Base-by-base conservation (phyloP, 2,888 invertebrate genomes). In the Pristionchus mayeri region DNA sequence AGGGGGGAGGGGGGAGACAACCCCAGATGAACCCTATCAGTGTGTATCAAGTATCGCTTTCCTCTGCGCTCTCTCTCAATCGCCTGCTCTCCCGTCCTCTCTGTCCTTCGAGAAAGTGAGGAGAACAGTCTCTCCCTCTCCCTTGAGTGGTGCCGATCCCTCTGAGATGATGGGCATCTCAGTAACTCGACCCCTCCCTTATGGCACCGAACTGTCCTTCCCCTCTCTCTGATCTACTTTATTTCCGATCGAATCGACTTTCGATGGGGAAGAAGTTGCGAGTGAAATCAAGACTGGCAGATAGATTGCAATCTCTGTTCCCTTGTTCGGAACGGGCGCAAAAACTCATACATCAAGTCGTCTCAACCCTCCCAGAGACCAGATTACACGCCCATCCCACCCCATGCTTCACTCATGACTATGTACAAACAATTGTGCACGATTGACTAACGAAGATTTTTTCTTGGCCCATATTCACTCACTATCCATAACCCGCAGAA, bases 161-260 rank as follows among this genome's bases (percentile, higher is more conserved):
- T 71, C 71, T 63, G 4, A 34, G 16, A 48, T 54, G 52, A 50
- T 78, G 78, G n/a, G 50, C 52, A 48, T 50, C 52, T 50, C 76
- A 24, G 50, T 76, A 50, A 76, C 48, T 44, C 76, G 50, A 76
- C 44, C 76, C 44, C n/a, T n/a, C n/a, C 76, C 48, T 76, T 44
- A 76, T 48, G 76, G 48, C 24, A n/a, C 37, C 63, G 34, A 30
- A 63, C 63, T 34, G 57, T 60, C 30, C 21, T 9, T 40, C 44
- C 18, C 40, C 21, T 71, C 40, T 13, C 40, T 24, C 37, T 71
- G n/a, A 71, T 67, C 37, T 40, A 4, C 44, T 21, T n/a, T n/a
- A n/a, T n/a, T n/a, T n/a, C n/a, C n/a, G n/a, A n/a, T n/a, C n/a
- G n/a, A n/a, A n/a, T n/a, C n/a, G n/a, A n/a, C n/a, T n/a, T n/a